A percentile compares a stretch with the other conserved stretches of the same genome.
Evolutionary conservation across 2,797 vertebrate genomes (phyloP).

Genomic region (Sebastolobus alascanus): DNA sequence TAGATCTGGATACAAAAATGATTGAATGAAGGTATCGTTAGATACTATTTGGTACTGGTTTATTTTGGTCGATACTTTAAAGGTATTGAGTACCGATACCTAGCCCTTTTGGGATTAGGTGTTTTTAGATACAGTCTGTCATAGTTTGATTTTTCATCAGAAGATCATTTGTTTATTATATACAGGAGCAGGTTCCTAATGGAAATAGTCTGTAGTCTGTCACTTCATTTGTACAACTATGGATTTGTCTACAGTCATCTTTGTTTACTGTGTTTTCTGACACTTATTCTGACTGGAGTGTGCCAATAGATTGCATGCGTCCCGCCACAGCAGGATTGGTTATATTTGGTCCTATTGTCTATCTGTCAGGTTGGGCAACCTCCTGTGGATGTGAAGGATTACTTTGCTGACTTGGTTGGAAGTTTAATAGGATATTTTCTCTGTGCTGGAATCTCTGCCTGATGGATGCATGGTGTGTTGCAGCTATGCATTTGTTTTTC

Average conservation of each 20-base stretch:
- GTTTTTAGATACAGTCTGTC: neutral
- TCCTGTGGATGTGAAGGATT: conserved; percentile 74
- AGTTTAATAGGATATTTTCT: conserved; percentile 73
- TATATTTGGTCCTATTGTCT: conserved; percentile 71
- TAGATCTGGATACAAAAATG: neutral
- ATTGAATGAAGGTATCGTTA: neutral
- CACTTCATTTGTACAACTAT: conserved; percentile 41
- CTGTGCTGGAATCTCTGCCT: conserved; percentile 55
- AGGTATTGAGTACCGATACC: neutral
- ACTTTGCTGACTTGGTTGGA: conserved; percentile 70
- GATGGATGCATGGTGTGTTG: conserved; percentile 71
- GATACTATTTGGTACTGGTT: neutral
- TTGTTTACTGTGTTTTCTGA: conserved; percentile 45
- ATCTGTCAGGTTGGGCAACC: conserved; percentile 61
- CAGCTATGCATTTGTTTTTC: conserved; percentile 50
- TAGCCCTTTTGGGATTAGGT: neutral
- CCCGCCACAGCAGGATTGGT: conserved; percentile 56
- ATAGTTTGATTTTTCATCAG: conserved; percentile 27
- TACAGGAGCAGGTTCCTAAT: conserved; percentile 20
- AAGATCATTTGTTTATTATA: conserved; percentile 21
- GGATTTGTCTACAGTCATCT: conserved; percentile 28
- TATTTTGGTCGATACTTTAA: neutral
- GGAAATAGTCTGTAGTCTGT: conserved; percentile 28
- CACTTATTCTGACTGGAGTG: conserved; percentile 36
- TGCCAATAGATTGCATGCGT: conserved; percentile 42